Percentiles rank a stretch among this genome's conserved stretches.
phyloP scores from a whole-genome alignment of 2,888 invertebrate genomes.

The Cynaeus angustus region DNA sequence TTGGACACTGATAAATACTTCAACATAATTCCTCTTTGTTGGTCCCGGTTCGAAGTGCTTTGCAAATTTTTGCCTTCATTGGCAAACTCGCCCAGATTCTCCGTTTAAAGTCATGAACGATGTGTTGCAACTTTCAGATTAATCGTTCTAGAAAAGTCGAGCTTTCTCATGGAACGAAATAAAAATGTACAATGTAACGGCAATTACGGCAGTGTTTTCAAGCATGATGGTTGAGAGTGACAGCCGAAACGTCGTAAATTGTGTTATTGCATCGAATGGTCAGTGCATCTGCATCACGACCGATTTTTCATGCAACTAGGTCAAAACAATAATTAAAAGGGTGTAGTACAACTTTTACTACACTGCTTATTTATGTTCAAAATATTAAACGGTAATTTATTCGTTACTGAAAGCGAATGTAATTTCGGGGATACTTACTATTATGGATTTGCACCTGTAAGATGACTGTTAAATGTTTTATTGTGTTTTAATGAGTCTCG shows the following conservation, averaged over 20 bases:
- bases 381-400: slow-evolving; percentile 51
- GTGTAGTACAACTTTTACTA: slow-evolving; percentile 46
- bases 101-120: slow-evolving; percentile 40
- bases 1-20: slow-evolving; percentile 66
- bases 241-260: slow-evolving; percentile 32
- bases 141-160: slow-evolving; percentile 21
- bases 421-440: slow-evolving; percentile 45
- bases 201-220: slow-evolving; percentile 20
- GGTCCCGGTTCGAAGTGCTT: slow-evolving; percentile 60
- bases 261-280: slow-evolving; percentile 20
- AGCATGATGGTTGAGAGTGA: slow-evolving; percentile 14
- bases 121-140: slow-evolving; percentile 29
- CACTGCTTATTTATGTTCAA: slow-evolving; percentile 37
- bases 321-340: slow-evolving; percentile 48
- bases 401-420: slow-evolving; percentile 56
- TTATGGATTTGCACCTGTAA: slow-evolving; percentile 56
- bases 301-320: slow-evolving; percentile 46
- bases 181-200: slow-evolving; percentile 26
- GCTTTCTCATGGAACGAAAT: slow-evolving; percentile 15
- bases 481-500: slow-evolving; percentile 54
- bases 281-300: slow-evolving; percentile 37
- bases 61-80: slow-evolving; percentile 55
- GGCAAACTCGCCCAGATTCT: slow-evolving; percentile 53
- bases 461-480: slow-evolving; percentile 50
- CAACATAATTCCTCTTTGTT: slow-evolving; percentile 66